These are phyloP conservation scores for Nestor notabilis DNA, from an alignment of 2,113 vertebrate genomes.

Conservation along the genomic window DNA sequence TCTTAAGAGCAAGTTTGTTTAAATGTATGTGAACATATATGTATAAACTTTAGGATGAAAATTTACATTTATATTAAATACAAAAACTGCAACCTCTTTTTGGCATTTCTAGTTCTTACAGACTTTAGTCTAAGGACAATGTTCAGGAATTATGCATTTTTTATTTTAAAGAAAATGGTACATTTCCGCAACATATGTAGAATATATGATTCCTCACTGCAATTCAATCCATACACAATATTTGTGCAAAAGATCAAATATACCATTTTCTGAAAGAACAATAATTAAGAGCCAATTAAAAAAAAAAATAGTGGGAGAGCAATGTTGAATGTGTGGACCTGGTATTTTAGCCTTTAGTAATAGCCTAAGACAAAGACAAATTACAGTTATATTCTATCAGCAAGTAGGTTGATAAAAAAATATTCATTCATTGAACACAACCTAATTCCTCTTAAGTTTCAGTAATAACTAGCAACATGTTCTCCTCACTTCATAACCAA, in stretches of 20 bases:
- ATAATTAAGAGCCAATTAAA: background rate
- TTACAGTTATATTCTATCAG: background rate
- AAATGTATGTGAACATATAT: background rate
- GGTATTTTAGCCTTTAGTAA: background rate
- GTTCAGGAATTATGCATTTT: background rate
- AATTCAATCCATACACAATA: background rate
- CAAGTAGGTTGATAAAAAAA: background rate
- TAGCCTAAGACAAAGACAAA: background rate
- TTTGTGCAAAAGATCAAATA: background rate
- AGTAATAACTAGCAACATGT: background rate
- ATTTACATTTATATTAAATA: background rate
- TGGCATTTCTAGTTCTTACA: background rate
- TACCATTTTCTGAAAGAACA: background rate
- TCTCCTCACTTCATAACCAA: background rate
- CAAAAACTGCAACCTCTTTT: background rate
- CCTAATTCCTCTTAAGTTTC: background rate
- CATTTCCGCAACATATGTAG: background rate
- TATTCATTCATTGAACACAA: background rate
- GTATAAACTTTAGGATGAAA: background rate
- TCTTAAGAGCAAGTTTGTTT: background rate
- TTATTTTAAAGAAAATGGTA: background rate
- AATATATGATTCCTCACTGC: background rate
- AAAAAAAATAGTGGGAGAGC: background rate
- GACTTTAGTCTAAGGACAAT: background rate
- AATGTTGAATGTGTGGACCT: background rate